Base-by-base conservation (phyloP, 2,888 invertebrate genomes). In the Tineola bisselliella region DNA sequence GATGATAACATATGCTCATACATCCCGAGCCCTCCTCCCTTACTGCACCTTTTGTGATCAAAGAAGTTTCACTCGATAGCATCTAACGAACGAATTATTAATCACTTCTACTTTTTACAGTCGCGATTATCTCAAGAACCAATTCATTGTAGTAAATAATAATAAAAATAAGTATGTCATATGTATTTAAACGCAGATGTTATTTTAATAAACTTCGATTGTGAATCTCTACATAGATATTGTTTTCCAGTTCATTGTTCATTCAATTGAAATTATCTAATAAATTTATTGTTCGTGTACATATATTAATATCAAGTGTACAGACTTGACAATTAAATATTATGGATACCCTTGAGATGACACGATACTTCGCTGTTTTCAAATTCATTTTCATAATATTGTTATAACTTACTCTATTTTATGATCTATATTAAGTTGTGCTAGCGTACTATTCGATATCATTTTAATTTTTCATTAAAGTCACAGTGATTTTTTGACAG, bases 321-420 rank as follows among this genome's bases (percentile, higher is more conserved):
- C 64, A 64, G 63, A 64, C 63, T 12, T 67, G 79, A 84, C 83
- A 84, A 84, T 83, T 67, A 71, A 56, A 64, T 84, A 81, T 82
- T 84, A 72, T 79, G 78, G 74, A 81, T 82, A 76, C 77, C 69
- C 73, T 68, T 64, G 63, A 68, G 72, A 71, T 81, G 81, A 83
- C 38, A 38, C 71, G 79, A 75, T 74, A 15, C 48, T 13, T 15
- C 2, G 18, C 10, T 48, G 48, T 48, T 48, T 38, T 38, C 38
- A 12, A 8, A 48, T 18, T 48, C 4, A 48, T 48, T 48, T 48
- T 48, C 17, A 48, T 18, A 18, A 48, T 48, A 38, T 6, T 25
- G 25, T 25, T 38, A 38, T 38, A 38, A 38, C 2, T 38, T 38
- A 25, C 25, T 25, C 25, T 25, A 25, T 25, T 25, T 25, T 25